Conservation (phyloP, 1,140 invertebrate genomes). For the Macrobrachium rosenbergii region DNA sequence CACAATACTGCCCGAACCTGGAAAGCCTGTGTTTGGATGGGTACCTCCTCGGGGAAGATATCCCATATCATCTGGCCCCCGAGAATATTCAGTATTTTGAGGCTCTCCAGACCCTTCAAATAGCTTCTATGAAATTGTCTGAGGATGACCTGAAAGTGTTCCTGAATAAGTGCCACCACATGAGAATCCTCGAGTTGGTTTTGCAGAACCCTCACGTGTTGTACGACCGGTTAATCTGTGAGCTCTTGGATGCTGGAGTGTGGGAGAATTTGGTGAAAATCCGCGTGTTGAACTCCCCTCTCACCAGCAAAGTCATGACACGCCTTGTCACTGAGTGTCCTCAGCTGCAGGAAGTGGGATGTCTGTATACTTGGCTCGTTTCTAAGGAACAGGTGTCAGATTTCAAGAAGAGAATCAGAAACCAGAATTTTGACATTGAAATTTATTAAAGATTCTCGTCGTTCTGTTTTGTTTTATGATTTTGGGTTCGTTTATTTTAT, state of each 20-base stretch:
- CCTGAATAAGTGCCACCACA: slow-evolving; percentile 55
- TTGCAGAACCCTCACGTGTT: slow-evolving; percentile 64
- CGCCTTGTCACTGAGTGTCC: slow-evolving; percentile 63
- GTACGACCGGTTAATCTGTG: slow-evolving; percentile 59
- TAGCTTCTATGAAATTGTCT: slow-evolving; percentile 63
- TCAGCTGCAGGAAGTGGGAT: slow-evolving; percentile 56
- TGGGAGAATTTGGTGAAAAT: slow-evolving; percentile 62
- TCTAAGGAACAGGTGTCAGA: slow-evolving; percentile 63
- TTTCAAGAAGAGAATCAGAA: slow-evolving; percentile 57
- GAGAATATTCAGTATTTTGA: slow-evolving; percentile 60
- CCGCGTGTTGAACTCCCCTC: slow-evolving; percentile 61
- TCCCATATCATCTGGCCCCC: slow-evolving; percentile 32
- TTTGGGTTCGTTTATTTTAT: not conserved
- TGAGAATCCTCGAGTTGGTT: slow-evolving; percentile 61
- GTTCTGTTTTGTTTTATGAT: not conserved
- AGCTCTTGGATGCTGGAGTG: slow-evolving; percentile 59
- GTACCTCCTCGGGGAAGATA: slow-evolving; percentile 63
- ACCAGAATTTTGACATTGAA: slow-evolving; percentile 65
- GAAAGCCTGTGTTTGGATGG: slow-evolving; percentile 60
- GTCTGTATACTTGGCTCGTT: slow-evolving; percentile 64
- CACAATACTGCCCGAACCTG: slow-evolving; percentile 56
- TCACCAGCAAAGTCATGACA: slow-evolving; percentile 61
- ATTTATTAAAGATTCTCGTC: slow-evolving; percentile 45
- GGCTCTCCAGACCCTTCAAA: slow-evolving; percentile 49
- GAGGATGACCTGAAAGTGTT: slow-evolving; percentile 64